Evolutionary conservation across 2,797 vertebrate genomes (phyloP), one percentile per base, ranked within the genome.

Genomic region (Takifugu rubripes): DNA sequence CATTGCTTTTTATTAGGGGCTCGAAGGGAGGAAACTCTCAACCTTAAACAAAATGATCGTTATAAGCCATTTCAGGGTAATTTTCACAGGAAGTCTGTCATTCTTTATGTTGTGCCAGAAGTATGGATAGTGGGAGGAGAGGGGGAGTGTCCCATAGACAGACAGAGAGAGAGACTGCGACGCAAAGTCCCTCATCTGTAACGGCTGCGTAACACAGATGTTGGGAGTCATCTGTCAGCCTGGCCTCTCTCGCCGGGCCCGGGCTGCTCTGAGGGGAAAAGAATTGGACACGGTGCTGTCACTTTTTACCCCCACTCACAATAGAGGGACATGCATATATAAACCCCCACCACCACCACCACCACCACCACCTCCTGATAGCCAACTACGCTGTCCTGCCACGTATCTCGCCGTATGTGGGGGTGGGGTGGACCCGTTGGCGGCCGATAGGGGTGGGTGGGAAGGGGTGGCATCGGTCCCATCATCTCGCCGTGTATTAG

Each of bases 181-280:
- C 88, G 87, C 77, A 74, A 84, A 92, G 88, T 93, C 94, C 93
- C 92, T 97, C 94, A 96, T 94, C 94, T 96, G 93, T 94, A 94
- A 93, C 88, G 89, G 90, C 92, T 92, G 94, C 94, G 90, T 97
- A 98, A 99, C 96, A 98, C 97, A 99, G 96, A 98, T 99, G 97
- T 98, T 98, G 95, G 93, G 95, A 96, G 96, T 96, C 97, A 98
- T 98, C 96, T 99, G 96, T 97, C 95, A 97, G 92, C 94, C 92
- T 92, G 93, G 93, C 93, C 94, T 94, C 93, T 95, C 94, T 93
- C 89, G 93, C 92, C 84, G 94, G 93, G 94, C 92, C 91, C 89
- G 87, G 92, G 93, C 94, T 95, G 92, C 94, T 95, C 93, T 94
- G 92, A 91, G 88, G 94, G 95, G 94, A 93, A 93, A 93, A 93